Evolutionary conservation across 2,797 vertebrate species (phyloP), one percentile per base, ranked within the genome.

Genomic region (Fundulus diaphanus): DNA sequence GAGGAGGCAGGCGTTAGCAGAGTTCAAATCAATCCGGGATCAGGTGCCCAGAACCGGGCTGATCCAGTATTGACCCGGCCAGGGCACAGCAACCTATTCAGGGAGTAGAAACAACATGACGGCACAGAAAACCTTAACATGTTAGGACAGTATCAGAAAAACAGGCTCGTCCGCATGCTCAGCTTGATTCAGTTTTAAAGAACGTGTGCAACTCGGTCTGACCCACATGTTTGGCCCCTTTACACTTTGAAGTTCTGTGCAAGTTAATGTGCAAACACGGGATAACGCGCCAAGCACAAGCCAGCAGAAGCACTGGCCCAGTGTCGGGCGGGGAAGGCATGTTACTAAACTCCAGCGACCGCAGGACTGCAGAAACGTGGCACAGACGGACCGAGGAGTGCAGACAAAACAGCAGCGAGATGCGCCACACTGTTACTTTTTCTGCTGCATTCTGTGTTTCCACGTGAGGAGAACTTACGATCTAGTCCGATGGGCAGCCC

Each of bases 311-410:
- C 42, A 9, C 15, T 16, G 18, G 35, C n/a, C 22, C 35, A 42
- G 22, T 37, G 63, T n/a, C 3, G 29, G 48, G 18, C 42, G 1
- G 29, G 35, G 57, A 46, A 24, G 3, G 12, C 29, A 4, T 31
- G 66, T 68, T 31, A 20, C 66, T 29, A 29, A 68, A 46, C 16
- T 0, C 16, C 27, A 9, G 42, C 24, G 9, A 33, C 9, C 15
- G 16, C 40, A n/a, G 42, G 9, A 33, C 9, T 18, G 16, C 40
- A n/a, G 42, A 65, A 70, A 86, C 70, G 74, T 78, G 80, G 78
- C 82, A n/a, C n/a, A 42, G 42, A 42, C 12, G 7, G 37, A 40
- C 9, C 57, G 33, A 20, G 31, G 31, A 66, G 63, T 66, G 37
- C 63, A 65, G 42, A 57, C 7, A 37, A 12, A 49, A 37, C 61